Base-by-base conservation (phyloP, 30 jellyfish, hydroid and myxozoan species). In the Rhopilema esculentum region DNA sequence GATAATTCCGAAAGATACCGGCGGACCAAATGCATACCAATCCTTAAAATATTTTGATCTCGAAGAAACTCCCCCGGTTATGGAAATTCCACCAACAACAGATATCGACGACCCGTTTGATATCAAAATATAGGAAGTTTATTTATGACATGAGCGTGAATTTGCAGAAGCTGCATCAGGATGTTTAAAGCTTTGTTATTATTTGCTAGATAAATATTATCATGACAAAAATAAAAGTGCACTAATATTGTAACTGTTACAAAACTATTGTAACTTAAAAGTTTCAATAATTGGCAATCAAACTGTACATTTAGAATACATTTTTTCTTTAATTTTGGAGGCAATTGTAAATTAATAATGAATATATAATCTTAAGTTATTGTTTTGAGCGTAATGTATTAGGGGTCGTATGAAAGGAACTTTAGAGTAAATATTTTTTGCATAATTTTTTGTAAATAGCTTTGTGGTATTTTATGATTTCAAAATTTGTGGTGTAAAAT, bases 21-120 rank as follows among this genome's bases (percentile, higher is more conserved):
- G 94, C 8, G 97, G 91, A 50, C 88, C 95, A 69, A 69, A 74
- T 29, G 94, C 97, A 16, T 91, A 91, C 85, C 85, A 91, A 73
- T 91, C 94, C 18, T 70, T 91, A 70, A 72, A 87, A 33, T 91
- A 79, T 75, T 84, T 80, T 66, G 97, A 77, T 28, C 89, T 91
- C 2, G 94, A 91, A 53, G 97, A 91, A 71, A 87, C 91, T 6
- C 97, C 97, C 12, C 94, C 94, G 0, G 22, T 89, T 18, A 86
- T 89, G 16, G 83, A 75, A 22, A 88, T 75, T 15, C 88, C 88
- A 0, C 66, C 94, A 27, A 77, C 94, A 9, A n/a, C 94, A 17
- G 72, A 75, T 69, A 68, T 86, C 29, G 94, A 86, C 40, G 94
- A 86, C 25, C 94, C 94, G 23, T 86, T 86, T 86, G 94, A 86